phyloP scores from a whole-genome alignment of 2,797 vertebrate species.

The Sebastes diaconus region DNA sequence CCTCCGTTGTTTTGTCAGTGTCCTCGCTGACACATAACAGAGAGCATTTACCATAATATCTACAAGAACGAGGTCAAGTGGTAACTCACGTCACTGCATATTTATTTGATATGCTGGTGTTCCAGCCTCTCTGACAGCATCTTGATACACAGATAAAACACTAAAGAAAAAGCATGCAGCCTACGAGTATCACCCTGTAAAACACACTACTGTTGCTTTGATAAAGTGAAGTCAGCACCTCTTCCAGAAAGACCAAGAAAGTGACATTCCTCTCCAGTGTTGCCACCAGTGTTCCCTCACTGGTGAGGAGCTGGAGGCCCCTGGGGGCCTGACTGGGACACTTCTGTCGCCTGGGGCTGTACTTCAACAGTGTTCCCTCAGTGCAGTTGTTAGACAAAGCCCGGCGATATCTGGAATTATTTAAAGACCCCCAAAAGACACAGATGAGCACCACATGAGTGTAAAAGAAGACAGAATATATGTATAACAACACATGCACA shows the following conservation, averaged over 20 bases:
- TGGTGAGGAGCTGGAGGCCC: slow-evolving; percentile 88
- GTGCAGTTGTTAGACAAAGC: slow-evolving; percentile 94
- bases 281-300: slow-evolving; percentile 88
- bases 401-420: slow-evolving; percentile 86
- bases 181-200: not conserved
- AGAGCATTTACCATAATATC: slow-evolving; percentile 37
- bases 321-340: slow-evolving; percentile 88
- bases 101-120: slow-evolving; percentile 39
- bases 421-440: slow-evolving; percentile 27
- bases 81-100: slow-evolving; percentile 46
- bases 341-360: slow-evolving; percentile 88
- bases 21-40: slow-evolving; percentile 29
- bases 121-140: slow-evolving; percentile 35
- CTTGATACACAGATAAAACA: slow-evolving; percentile 16
- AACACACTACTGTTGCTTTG: slow-evolving; percentile 5
- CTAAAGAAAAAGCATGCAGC: slow-evolving; percentile 20
- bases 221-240: slow-evolving; percentile 78
- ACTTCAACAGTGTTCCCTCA: slow-evolving; percentile 84
- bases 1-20: slow-evolving; percentile 1
- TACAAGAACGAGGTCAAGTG: slow-evolving; percentile 44
- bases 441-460: not conserved
- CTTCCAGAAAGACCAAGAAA: slow-evolving; percentile 91
- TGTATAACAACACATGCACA: not conserved
- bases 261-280: slow-evolving; percentile 89
- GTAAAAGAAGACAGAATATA: not conserved